Base-by-base conservation (phyloP, 1,140 invertebrate genomes). In the Doryteuthis pealeii region DNA sequence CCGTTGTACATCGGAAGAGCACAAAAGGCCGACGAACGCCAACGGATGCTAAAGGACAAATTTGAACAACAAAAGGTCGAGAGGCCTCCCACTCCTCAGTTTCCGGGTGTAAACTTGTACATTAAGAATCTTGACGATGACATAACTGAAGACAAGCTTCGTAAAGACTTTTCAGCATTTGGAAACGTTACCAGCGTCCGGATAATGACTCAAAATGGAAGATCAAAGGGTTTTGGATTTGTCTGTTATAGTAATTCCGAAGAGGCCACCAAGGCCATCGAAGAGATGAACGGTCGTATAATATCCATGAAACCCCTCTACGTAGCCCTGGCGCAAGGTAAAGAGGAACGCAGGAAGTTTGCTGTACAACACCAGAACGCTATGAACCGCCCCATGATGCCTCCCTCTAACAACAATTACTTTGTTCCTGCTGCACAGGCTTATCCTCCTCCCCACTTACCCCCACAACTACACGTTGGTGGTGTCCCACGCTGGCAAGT, bases 61-160 rank as follows among this genome's bases (percentile, higher is more conserved):
- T 79, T 98, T 87, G 98, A 99, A 83, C 93, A 95, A 84, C 87
- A 97, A 32, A 99, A 99, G 88, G 93, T 95, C 79, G 97, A 99
- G 87, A 40, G 10, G 10, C 3, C 3, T 5, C 91, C 96, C 31
- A 90, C 98, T 79, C 97, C 93, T 82, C 92, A 96, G 31, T 90
- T 89, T 79, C 89, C 90, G 81, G 97, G 97, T 65, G 96, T 99
- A 4, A 99, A 99, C 86, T 90, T 99, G 76, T 99, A 99, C 88
- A 96, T 99, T 0, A 99, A 99, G 87, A 99, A 99, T 87, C 89
- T 99, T 79, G 97, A 99, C 89, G 97, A 99, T 83, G 94, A 93
- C 10, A 96, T 99, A 85, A 95, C 98, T 89, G 97, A 99, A 88
- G 96, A 99, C 85, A 91, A 93, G 77, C 90, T 99, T 26, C 92